A percentile compares a stretch with the other conserved stretches of the same genome.
Conservation (phyloP, 2,888 invertebrate genomes). For the Lucinisca nassula region DNA sequence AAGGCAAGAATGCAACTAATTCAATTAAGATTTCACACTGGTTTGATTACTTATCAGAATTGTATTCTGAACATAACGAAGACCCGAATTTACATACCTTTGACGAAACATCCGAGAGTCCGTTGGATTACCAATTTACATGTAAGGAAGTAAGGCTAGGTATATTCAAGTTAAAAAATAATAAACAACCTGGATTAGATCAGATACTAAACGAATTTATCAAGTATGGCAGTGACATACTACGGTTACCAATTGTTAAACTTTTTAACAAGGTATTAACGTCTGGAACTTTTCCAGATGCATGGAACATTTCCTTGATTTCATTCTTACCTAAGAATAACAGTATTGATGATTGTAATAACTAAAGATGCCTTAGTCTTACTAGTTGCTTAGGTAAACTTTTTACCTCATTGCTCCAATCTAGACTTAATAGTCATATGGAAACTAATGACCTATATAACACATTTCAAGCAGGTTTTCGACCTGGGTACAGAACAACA, state of each 20-base stretch:
- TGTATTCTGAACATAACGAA: neutral
- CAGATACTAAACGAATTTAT: constrained; percentile 23
- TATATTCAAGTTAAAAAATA: neutral
- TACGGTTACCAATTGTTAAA: constrained; percentile 21
- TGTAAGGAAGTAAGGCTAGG: constrained; percentile 24
- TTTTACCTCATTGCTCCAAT: too few relatives aligned
- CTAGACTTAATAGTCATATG: too few relatives aligned
- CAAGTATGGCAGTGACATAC: neutral
- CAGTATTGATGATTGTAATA: too few relatives aligned
- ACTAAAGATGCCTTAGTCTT: too few relatives aligned
- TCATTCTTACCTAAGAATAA: neutral
- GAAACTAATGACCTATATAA: too few relatives aligned
- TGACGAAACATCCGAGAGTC: neutral
- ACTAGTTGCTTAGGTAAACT: too few relatives aligned
- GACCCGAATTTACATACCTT: neutral
- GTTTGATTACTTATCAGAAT: neutral
- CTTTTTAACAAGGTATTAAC: constrained; percentile 22
- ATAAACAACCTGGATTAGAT: constrained; percentile 8
- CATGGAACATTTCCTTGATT: neutral
- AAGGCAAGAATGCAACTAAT: neutral
- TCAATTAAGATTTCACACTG: neutral
- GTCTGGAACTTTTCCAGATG: neutral
- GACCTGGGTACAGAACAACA: too few relatives aligned
- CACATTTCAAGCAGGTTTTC: too few relatives aligned
- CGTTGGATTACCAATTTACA: neutral